A percentile compares a stretch with the other conserved stretches of the same genome.
Evolutionary conservation across 2,113 vertebrate species (phyloP).

Genomic region (Micronisus gabar): DNA sequence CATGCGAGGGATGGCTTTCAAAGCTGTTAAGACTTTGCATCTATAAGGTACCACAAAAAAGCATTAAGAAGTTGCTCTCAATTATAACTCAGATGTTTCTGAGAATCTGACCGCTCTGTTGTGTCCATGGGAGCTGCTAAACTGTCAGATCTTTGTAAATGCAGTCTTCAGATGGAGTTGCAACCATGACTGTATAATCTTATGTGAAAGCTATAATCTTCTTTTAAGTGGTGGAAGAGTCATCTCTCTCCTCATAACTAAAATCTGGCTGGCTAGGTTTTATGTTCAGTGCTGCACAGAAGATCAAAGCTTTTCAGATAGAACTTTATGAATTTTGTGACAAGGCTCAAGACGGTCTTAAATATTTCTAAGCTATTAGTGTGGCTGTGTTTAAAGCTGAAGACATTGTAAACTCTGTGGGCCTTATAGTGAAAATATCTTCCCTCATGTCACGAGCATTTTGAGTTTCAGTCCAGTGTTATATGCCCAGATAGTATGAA

Average conservation of each 20-base stretch:
- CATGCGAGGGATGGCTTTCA: background rate
- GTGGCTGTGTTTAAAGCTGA: background rate
- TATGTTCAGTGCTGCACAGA: background rate
- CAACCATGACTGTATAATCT: background rate
- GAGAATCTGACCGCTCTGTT: background rate
- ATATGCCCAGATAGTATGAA: background rate
- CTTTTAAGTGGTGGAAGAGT: background rate
- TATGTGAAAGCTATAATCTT: background rate
- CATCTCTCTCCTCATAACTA: background rate
- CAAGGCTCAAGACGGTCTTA: background rate
- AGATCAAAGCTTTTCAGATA: background rate
- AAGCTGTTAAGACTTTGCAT: background rate
- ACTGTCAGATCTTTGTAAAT: background rate
- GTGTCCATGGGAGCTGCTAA: background rate
- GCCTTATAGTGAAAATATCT: background rate
- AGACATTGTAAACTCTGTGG: background rate
- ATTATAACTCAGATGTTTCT: background rate
- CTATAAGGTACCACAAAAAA: background rate
- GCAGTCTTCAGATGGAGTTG: background rate
- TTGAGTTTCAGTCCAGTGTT: background rate
- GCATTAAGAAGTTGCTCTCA: background rate
- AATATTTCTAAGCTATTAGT: background rate
- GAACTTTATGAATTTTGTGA: background rate
- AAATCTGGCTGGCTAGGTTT: background rate
- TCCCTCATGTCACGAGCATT: background rate